phyloP scores from a whole-genome alignment of 2,113 vertebrate genomes.

The Coracopsis vasa region DNA sequence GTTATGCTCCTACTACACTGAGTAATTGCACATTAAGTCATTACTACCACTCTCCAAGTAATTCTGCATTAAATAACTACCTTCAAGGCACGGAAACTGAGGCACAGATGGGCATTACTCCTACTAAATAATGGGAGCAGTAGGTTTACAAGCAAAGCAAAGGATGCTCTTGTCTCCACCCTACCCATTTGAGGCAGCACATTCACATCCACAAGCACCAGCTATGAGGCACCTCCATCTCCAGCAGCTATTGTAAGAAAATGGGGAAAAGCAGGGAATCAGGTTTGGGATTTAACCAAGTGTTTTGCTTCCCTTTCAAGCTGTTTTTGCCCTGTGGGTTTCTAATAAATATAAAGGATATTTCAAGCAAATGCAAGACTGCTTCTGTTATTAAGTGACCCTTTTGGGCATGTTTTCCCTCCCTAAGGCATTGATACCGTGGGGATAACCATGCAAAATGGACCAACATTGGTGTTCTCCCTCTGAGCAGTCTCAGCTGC shows the following conservation, averaged over 20 bases:
- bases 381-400: neutral
- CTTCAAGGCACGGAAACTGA: neutral
- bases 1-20: neutral
- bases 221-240: no score
- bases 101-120: neutral
- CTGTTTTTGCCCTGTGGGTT: neutral
- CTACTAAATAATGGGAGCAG: neutral
- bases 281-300: neutral
- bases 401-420: neutral
- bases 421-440: neutral
- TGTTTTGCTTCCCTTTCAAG: neutral
- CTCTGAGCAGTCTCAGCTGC: neutral
- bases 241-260: neutral
- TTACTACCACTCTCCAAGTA: rapidly evolving
- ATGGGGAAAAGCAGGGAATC: rapidly evolving
- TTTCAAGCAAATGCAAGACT: neutral
- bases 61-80: rapidly evolving
- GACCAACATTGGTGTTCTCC: neutral
- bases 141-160: neutral
- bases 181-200: rapidly evolving
- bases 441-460: neutral
- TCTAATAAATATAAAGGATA: neutral
- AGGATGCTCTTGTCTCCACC: neutral
- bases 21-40: neutral
- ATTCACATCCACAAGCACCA: rapidly evolving